phyloP scores from a whole-genome alignment of 2,797 vertebrate species.

The Glyptemys insculpta region DNA sequence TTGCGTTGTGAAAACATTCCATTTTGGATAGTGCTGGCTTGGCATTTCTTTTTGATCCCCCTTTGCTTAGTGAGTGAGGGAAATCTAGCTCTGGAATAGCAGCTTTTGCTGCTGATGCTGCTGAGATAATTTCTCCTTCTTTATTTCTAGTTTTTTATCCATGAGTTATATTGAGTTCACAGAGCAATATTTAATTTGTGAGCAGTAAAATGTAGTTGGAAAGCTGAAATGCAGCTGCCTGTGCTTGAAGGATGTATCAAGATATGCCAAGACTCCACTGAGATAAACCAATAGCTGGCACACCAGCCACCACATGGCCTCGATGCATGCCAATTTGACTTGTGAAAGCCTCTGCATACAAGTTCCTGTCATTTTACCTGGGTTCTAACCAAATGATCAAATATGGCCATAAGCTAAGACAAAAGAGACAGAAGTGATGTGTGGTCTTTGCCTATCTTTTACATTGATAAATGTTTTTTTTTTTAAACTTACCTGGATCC shows the following conservation, averaged over 20 bases:
- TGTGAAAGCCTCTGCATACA: constrained; percentile 13
- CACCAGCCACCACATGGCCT: not conserved
- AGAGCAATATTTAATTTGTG: constrained; percentile 3
- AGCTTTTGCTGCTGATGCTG: not conserved
- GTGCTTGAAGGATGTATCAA: constrained; percentile 20
- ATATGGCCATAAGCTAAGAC: constrained; percentile 9
- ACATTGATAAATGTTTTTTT: not conserved
- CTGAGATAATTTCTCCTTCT: not conserved
- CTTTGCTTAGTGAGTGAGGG: not conserved
- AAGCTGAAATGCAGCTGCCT: constrained; percentile 9
- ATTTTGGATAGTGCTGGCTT: not conserved
- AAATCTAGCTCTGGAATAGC: not conserved
- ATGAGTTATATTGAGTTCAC: constrained; percentile 48
- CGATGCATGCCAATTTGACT: not conserved
- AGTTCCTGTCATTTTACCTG: not conserved
- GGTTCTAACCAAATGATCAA: constrained; percentile 45
- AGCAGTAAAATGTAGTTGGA: not conserved
- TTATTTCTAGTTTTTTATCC: not conserved
- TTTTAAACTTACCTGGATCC: not conserved
- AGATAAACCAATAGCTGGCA: constrained; percentile 20
- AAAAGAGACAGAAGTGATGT: not conserved
- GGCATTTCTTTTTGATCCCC: not conserved
- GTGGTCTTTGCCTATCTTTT: not conserved
- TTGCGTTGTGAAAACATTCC: fast-evolving
- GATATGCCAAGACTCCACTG: constrained; percentile 34